Percentiles rank a stretch among this genome's conserved stretches.
Conservation (phyloP, 2,888 invertebrate species). For the Entomobrya multifasciata region DNA sequence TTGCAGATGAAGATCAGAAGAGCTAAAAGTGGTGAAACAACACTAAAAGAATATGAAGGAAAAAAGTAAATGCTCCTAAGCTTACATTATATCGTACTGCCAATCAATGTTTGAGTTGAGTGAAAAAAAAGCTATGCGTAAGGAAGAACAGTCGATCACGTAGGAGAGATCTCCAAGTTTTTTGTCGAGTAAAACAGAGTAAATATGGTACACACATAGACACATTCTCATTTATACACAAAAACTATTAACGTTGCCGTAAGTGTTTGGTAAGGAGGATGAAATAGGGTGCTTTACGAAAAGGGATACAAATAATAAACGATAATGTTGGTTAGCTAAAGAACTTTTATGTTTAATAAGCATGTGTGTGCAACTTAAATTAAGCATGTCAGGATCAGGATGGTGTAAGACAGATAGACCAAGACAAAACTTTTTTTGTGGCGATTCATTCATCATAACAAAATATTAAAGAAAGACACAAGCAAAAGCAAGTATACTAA, state of each 20-base stretch:
- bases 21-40: conserved; percentile 8
- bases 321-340: neutral
- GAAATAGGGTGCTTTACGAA: conserved; percentile 24
- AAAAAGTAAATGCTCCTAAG: conserved; percentile 30
- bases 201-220: conserved; percentile 1
- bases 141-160: conserved; percentile 33
- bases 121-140: neutral
- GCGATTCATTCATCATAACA: conserved; percentile 42
- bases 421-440: conserved; percentile 36
- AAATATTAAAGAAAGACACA: conserved; percentile 17
- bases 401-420: neutral
- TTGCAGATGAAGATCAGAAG: conserved; percentile 13
- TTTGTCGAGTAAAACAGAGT: conserved; percentile 16
- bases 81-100: conserved; percentile 18
- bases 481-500: neutral
- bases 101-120: conserved; percentile 39
- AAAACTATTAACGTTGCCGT: neutral
- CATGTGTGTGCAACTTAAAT: neutral
- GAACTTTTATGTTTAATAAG: neutral
- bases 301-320: no score
- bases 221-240: neutral
- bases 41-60: neutral
- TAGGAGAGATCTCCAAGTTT: conserved; percentile 12
- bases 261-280: conserved; percentile 13
- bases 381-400: neutral